A percentile compares a stretch with the other conserved stretches of the same genome.
These are phyloP conservation scores for Drosophila eohydei DNA, from an alignment of 2,888 invertebrate genomes.

Conservation along the genomic window DNA sequence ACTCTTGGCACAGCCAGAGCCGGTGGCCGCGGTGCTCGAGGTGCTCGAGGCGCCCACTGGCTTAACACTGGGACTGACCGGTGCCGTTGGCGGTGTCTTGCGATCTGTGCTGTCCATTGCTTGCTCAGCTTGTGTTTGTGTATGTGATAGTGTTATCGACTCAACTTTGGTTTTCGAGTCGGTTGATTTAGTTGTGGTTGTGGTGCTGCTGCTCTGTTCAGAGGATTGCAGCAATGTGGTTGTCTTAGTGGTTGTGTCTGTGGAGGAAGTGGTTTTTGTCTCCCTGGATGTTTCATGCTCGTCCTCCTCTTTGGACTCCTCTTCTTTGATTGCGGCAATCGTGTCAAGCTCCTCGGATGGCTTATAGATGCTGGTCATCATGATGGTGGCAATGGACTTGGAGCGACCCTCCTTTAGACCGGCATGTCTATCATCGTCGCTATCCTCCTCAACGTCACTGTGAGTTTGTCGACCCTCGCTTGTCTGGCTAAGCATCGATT, in stretches of 20 bases:
- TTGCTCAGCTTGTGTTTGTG: constrained; percentile 60
- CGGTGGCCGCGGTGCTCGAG: constrained; percentile 85
- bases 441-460: constrained; percentile 82
- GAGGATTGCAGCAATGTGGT: constrained; percentile 52
- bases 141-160: constrained; percentile 53
- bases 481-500: constrained; percentile 79
- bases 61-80: constrained; percentile 88
- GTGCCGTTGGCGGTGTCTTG: constrained; percentile 89
- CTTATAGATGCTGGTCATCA: constrained; percentile 85
- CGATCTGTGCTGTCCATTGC: constrained; percentile 65
- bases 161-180: constrained; percentile 50
- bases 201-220: constrained; percentile 48
- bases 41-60: constrained; percentile 85
- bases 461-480: constrained; percentile 82
- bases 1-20: constrained; percentile 55
- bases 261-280: constrained; percentile 30
- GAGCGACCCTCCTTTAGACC: constrained; percentile 84
- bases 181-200: constrained; percentile 38
- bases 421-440: constrained; percentile 72
- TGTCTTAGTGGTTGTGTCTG: constrained; percentile 42
- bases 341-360: constrained; percentile 79
- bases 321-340: constrained; percentile 74
- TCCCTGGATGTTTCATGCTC: constrained; percentile 18
- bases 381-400: constrained; percentile 85
- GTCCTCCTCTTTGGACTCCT: constrained; percentile 64